Percentiles rank a stretch among this genome's conserved stretches.
phyloP scores from a whole-genome alignment of 2,797 vertebrate genomes.

The Lagodon rhomboides region DNA sequence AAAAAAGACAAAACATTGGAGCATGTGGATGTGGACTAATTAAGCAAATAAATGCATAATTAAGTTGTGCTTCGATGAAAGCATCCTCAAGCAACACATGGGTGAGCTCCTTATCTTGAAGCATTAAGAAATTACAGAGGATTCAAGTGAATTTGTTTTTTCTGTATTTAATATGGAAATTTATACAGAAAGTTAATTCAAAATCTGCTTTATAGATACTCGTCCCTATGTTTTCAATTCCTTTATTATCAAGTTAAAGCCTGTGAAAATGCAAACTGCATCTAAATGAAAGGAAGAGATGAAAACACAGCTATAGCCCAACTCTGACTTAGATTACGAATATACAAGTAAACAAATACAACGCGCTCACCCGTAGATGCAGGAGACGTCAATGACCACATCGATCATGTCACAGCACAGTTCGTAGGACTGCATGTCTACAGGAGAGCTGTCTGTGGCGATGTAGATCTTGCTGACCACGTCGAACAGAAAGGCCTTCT shows the following conservation, averaged over 20 bases:
- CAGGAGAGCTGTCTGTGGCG: constrained; percentile 98
- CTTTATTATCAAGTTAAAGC: background rate
- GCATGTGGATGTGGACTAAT: constrained; percentile 50
- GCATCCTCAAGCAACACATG: constrained; percentile 19
- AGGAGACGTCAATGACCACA: constrained; percentile 99
- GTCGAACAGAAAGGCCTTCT: constrained; percentile 99
- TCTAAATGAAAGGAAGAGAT: background rate
- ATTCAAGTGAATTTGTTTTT: constrained; percentile 2
- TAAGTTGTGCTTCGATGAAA: constrained; percentile 36
- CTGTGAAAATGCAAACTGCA: background rate
- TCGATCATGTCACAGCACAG: constrained; percentile 99
- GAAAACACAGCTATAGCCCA: background rate
- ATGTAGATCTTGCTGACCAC: constrained; percentile 99
- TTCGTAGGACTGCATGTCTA: constrained; percentile 99
- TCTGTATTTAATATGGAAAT: constrained; percentile 29
- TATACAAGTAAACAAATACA: background rate
- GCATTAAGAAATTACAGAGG: constrained; percentile 25
- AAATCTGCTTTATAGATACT: constrained; percentile 7
- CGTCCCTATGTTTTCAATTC: background rate
- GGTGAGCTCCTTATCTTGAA: constrained; percentile 22
- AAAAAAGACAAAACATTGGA: constrained; percentile 43
- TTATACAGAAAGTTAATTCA: constrained; percentile 30
- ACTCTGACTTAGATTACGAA: constrained; percentile 3
- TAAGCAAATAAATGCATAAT: constrained; percentile 44
- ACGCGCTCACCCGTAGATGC: constrained; percentile 96